Evolutionary conservation across 2,888 invertebrate species (phyloP).

Genomic region (Pseudoips prasinana): DNA sequence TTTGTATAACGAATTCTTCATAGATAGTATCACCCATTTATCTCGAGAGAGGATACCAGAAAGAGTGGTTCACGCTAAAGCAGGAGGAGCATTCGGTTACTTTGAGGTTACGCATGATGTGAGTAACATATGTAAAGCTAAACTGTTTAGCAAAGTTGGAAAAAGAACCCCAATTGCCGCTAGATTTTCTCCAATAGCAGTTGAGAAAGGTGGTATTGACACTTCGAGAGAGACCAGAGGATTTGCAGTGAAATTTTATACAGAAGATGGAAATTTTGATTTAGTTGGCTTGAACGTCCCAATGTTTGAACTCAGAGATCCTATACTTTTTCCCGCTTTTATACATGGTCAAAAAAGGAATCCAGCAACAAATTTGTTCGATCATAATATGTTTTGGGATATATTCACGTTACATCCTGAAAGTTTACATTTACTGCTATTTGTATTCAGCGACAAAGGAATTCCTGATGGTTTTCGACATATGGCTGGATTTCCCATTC

Average conservation of each 20-base stretch:
- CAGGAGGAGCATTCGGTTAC: conserved; percentile 92
- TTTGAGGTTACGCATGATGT: conserved; percentile 93
- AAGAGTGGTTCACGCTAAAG: conserved; percentile 95
- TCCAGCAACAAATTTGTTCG: conserved; percentile 91
- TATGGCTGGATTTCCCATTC: conserved; percentile 96
- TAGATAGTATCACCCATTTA: conserved; percentile 90
- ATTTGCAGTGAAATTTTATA: conserved; percentile 95
- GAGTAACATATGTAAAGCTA: conserved; percentile 87
- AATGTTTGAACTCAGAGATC: conserved; percentile 93
- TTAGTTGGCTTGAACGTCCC: conserved; percentile 94
- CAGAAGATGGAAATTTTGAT: conserved; percentile 94
- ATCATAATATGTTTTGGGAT: conserved; percentile 96
- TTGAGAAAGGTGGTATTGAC: conserved; percentile 93
- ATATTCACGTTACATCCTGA: conserved; percentile 92
- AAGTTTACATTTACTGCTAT: conserved; percentile 89
- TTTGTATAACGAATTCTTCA: conserved; percentile 88
- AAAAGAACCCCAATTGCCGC: conserved; percentile 89
- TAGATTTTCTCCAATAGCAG: conserved; percentile 90
- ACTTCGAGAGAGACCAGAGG: conserved; percentile 93
- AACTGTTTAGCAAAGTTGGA: conserved; percentile 87
- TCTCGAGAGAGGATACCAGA: conserved; percentile 95
- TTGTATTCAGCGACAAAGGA: conserved; percentile 93
- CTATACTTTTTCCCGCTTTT: conserved; percentile 92
- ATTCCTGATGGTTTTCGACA: conserved; percentile 93
- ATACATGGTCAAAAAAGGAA: conserved; percentile 96